phyloP scores from a whole-genome alignment of 2,113 vertebrate species.

The Fulmarus glacialis region DNA sequence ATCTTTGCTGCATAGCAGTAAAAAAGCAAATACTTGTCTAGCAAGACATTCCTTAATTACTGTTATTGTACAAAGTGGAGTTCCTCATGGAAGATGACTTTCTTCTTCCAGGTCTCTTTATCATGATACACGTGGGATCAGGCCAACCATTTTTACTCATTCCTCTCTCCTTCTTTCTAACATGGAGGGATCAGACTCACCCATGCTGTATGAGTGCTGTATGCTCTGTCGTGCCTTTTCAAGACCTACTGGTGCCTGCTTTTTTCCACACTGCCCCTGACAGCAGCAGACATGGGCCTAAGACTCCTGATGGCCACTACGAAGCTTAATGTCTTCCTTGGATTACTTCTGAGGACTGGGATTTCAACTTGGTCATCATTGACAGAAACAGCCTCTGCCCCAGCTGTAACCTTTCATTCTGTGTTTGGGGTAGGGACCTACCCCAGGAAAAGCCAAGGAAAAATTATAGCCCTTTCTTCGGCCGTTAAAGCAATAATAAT shows the following conservation, averaged over 20 bases:
- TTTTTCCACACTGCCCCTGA: neutral
- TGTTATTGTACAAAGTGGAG: neutral
- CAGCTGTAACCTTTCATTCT: neutral
- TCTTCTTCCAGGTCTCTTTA: neutral
- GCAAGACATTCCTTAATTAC: neutral
- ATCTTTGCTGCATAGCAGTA: neutral
- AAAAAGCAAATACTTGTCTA: neutral
- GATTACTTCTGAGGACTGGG: neutral
- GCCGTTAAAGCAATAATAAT: neutral
- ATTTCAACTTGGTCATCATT: neutral
- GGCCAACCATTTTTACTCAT: neutral
- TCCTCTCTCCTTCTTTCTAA: neutral
- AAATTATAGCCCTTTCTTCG: neutral
- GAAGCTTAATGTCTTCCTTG: neutral
- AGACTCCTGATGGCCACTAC: neutral
- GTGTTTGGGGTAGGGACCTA: neutral
- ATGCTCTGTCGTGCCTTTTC: neutral
- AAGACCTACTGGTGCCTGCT: neutral
- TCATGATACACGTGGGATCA: rapidly evolving
- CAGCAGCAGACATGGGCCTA: neutral
- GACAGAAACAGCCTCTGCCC: neutral
- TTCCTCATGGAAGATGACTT: neutral
- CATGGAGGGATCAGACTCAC: neutral
- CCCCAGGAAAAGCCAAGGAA: neutral
- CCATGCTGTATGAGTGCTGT: neutral